phyloP scores from a whole-genome alignment of 2,797 vertebrate genomes.

The Gambelia wislizenii region DNA sequence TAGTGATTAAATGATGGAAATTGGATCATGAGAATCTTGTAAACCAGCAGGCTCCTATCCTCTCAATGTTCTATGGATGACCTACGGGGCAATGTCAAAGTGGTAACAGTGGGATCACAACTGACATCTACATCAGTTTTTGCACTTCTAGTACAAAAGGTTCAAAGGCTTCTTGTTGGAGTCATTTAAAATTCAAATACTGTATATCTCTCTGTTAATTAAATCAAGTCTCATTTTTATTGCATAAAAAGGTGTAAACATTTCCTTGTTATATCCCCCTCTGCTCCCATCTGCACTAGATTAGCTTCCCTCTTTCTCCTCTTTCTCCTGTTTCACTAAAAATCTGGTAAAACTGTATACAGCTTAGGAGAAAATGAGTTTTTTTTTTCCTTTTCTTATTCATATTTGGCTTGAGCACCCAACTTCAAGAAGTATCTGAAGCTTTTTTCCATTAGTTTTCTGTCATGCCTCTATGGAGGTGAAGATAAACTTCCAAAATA shows the following conservation, averaged over 20 bases:
- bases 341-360: fast-evolving
- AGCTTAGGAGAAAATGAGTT: not conserved
- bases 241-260: not conserved
- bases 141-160: too few species aligned
- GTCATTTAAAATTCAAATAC: too few species aligned
- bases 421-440: not conserved
- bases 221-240: not conserved
- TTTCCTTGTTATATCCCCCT: not conserved
- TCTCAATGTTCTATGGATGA: too few species aligned
- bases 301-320: constrained; percentile 2
- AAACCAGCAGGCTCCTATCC: too few species aligned
- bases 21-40: too few species aligned
- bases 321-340: not conserved
- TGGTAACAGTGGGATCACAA: not conserved
- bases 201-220: not conserved
- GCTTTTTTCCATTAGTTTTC: constrained; percentile 19
- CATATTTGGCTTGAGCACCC: constrained; percentile 4
- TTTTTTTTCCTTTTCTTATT: not conserved
- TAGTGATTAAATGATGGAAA: not conserved
- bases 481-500: constrained; percentile 22
- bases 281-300: not conserved
- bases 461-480: not conserved
- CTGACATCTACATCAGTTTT: not conserved
- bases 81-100: too few species aligned
- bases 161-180: too few species aligned